A percentile compares a stretch with the other conserved stretches of the same genome.
phyloP scores from a whole-genome alignment of 2,888 invertebrate genomes.

The Drosophila prolongata region DNA sequence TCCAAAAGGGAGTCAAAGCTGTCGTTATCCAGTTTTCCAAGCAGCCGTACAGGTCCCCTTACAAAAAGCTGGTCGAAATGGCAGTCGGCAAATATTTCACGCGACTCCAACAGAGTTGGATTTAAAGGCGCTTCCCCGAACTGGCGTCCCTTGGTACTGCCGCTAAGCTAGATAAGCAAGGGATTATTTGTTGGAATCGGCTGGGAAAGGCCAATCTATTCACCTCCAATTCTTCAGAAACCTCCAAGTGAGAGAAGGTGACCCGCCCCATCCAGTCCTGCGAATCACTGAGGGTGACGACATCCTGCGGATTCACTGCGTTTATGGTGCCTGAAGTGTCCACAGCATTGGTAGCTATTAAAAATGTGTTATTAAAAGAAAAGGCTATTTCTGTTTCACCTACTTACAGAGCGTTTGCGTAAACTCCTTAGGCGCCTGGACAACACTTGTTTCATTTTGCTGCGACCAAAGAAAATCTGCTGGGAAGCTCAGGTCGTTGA shows the following conservation, averaged over 20 bases:
- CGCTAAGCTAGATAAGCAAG: conserved; percentile 84
- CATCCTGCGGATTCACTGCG: conserved; percentile 84
- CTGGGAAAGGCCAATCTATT: background rate
- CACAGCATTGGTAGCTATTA: conserved; percentile 78
- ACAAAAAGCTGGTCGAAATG: conserved; percentile 85
- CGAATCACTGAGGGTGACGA: conserved; percentile 84
- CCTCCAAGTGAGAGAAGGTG: conserved; percentile 85
- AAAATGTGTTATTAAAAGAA: background rate
- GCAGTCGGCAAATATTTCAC: conserved; percentile 83
- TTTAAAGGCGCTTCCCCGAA: conserved; percentile 84
- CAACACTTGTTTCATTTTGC: conserved; percentile 72
- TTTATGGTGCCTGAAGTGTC: conserved; percentile 84
- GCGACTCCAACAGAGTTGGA: conserved; percentile 85
- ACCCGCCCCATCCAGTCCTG: conserved; percentile 84
- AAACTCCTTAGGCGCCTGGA: conserved; percentile 86
- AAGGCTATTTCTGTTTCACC: background rate
- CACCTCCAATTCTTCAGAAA: conserved; percentile 85
- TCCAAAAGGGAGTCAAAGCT: conserved; percentile 83
- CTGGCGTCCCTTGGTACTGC: conserved; percentile 84
- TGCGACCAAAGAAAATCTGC: conserved; percentile 85
- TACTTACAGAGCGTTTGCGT: conserved; percentile 78
- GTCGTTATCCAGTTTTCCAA: conserved; percentile 83
- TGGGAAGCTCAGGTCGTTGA: conserved; percentile 86
- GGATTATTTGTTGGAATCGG: no score
- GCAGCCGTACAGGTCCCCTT: conserved; percentile 85